A percentile compares a stretch with the other conserved stretches of the same genome.
Conservation (phyloP, 2,113 vertebrate species). For the Sylvilagus bachmani region DNA sequence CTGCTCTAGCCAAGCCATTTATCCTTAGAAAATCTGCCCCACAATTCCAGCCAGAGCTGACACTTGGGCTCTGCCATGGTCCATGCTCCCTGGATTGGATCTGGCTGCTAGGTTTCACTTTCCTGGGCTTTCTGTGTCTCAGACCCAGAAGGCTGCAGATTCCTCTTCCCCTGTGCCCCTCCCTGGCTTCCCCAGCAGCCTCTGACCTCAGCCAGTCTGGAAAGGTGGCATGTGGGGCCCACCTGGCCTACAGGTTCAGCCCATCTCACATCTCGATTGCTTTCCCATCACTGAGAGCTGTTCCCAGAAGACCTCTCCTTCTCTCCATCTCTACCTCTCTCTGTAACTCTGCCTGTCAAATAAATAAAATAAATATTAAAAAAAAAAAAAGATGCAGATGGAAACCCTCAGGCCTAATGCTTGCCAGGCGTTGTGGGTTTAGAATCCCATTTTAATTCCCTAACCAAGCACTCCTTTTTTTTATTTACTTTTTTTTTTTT, state of each 20-base stretch:
- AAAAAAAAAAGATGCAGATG: background rate
- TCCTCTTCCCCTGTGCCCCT: background rate
- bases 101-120: accelerated
- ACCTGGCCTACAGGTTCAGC: background rate
- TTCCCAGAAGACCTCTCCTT: background rate
- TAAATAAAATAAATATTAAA: too few species aligned
- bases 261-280: background rate
- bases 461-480: background rate
- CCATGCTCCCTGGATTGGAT: background rate
- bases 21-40: constrained; percentile 45
- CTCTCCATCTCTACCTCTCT: too few species aligned
- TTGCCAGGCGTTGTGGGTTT: background rate
- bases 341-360: too few species aligned
- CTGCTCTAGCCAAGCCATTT: background rate
- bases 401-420: background rate
- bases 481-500: too few species aligned
- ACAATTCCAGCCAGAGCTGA: background rate
- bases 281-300: background rate
- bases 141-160: too few species aligned
- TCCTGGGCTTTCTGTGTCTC: background rate
- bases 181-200: background rate
- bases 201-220: background rate
- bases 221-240: background rate
- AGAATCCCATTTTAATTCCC: background rate
- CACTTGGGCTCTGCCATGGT: background rate